phyloP scores from a whole-genome alignment of 2,888 invertebrate species.

The Mimachlamys varia region DNA sequence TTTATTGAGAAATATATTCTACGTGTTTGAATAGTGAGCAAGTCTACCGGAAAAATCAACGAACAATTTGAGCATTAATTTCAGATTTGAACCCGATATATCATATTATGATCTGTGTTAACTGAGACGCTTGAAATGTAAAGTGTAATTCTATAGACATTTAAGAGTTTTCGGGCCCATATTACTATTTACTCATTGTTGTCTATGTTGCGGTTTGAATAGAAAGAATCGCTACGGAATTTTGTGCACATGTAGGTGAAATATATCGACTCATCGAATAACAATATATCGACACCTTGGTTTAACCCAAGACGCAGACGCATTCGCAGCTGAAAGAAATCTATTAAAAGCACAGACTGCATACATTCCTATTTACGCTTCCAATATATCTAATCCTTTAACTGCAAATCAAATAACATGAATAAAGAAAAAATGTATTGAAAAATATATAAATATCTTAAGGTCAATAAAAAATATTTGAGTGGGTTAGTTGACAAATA shows the following conservation, averaged over 20 bases:
- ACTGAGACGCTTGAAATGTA: background rate
- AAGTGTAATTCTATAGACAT: constrained; percentile 1
- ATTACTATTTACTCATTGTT: background rate
- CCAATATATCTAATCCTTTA: background rate
- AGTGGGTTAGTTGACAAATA: background rate
- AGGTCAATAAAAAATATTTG: background rate
- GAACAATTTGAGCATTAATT: background rate
- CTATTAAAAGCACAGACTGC: background rate
- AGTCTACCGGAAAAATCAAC: background rate
- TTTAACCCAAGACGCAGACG: background rate
- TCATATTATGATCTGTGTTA: background rate
- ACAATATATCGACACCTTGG: background rate
- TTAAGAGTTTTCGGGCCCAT: constrained; percentile 3
- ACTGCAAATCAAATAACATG: background rate
- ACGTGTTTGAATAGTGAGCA: background rate
- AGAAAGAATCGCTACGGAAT: background rate
- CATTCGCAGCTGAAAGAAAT: background rate
- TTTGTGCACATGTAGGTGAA: background rate
- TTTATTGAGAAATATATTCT: background rate
- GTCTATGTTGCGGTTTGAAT: background rate
- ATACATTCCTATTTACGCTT: background rate
- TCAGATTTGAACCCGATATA: background rate
- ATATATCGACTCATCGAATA: background rate
- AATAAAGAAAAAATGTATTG: background rate
- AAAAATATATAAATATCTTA: background rate